Percentiles rank a stretch among this genome's conserved stretches.
Conservation (phyloP, 2,888 invertebrate species). For the Drosophila rellima region DNA sequence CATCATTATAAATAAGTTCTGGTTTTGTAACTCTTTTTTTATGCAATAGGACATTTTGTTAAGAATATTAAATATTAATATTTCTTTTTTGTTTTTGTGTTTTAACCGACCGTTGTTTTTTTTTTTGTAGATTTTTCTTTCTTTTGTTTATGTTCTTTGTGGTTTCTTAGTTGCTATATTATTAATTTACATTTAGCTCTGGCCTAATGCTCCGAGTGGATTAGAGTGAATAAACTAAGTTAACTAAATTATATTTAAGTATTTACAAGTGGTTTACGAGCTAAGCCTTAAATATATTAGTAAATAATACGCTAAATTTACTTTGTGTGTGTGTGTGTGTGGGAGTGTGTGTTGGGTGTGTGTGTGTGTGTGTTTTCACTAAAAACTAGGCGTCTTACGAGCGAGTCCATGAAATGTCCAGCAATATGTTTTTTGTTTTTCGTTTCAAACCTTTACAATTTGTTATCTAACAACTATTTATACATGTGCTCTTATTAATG, state of each 20-base stretch:
- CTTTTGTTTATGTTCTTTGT: conserved; percentile 28
- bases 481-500: conserved; percentile 56
- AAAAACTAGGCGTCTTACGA: conserved; percentile 54
- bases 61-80: conserved; percentile 80
- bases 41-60: conserved; percentile 70
- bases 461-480: conserved; percentile 60
- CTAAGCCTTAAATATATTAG: conserved; percentile 49
- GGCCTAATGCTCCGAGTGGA: conserved; percentile 57
- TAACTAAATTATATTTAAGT: conserved; percentile 45
- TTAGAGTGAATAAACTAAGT: conserved; percentile 55
- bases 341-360: conserved; percentile 21
- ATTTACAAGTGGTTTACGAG: conserved; percentile 62
- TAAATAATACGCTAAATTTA: conserved; percentile 51
- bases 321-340: conserved; percentile 19
- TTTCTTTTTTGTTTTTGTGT: conserved; percentile 59
- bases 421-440: conserved; percentile 53
- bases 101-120: conserved; percentile 28
- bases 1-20: conserved; percentile 50
- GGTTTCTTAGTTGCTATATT: conserved; percentile 7
- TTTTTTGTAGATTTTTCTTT: conserved; percentile 20
- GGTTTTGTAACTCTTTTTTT: conserved; percentile 54
- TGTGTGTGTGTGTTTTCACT: conserved; percentile 44
- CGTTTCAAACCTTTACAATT: conserved; percentile 62
- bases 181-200: conserved; percentile 35
- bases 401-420: conserved; percentile 70